These are phyloP conservation scores for Recurvirostra avosetta DNA, from an alignment of 2,113 vertebrate species.

Conservation along the genomic window DNA sequence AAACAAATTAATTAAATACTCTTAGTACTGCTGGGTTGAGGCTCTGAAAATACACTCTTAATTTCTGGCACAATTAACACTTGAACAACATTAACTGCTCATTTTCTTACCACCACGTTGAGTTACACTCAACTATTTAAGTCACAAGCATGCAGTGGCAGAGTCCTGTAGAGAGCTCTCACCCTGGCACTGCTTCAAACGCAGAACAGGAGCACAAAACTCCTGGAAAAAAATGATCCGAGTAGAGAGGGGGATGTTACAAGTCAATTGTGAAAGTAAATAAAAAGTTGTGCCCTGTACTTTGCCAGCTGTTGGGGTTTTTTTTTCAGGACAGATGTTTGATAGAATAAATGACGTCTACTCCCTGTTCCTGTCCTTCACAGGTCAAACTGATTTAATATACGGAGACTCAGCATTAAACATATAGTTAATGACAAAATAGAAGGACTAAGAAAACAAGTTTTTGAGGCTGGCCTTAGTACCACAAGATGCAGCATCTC, in stretches of 20 bases:
- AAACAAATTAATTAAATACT: constrained; percentile 10
- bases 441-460: background rate
- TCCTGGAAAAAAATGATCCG: background rate
- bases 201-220: background rate
- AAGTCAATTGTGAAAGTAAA: background rate
- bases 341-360: background rate
- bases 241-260: background rate
- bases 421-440: background rate
- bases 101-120: background rate
- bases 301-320: background rate
- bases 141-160: background rate
- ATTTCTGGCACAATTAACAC: background rate
- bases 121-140: background rate
- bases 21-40: background rate
- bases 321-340: background rate
- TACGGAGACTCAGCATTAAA: background rate
- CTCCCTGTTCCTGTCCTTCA: background rate
- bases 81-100: background rate
- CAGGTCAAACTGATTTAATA: background rate
- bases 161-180: background rate
- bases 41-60: background rate
- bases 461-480: background rate
- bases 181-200: background rate
- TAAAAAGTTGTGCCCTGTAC: background rate
- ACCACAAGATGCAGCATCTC: background rate